Evolutionary conservation across 1,140 invertebrate genomes (phyloP).

Genomic region (Drosophila arizonae): DNA sequence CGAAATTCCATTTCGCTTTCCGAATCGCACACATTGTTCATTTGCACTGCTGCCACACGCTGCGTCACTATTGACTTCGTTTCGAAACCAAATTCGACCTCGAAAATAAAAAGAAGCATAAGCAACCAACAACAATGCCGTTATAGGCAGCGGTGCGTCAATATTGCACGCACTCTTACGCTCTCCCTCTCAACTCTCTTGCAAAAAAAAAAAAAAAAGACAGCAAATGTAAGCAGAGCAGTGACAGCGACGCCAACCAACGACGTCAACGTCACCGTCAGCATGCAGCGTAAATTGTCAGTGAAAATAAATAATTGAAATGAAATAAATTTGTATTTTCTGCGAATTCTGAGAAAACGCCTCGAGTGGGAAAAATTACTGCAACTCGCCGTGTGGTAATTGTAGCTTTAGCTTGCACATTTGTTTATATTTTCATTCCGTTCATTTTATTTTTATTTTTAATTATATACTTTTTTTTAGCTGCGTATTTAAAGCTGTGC

Average conservation of each 20-base stretch:
- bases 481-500: slow-evolving; percentile 4
- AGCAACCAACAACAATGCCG: slow-evolving; percentile 12
- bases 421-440: slow-evolving; percentile 3
- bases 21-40: slow-evolving; percentile 6
- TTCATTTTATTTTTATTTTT: background rate
- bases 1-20: background rate
- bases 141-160: background rate
- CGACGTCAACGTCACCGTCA: slow-evolving; percentile 6
- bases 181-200: background rate
- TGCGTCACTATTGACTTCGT: background rate
- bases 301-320: slow-evolving; percentile 22
- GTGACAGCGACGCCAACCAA: background rate
- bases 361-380: slow-evolving; percentile 5
- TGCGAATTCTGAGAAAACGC: slow-evolving; percentile 10
- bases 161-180: slow-evolving; percentile 17
- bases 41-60: background rate
- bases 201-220: background rate
- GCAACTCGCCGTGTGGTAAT: slow-evolving; percentile 2
- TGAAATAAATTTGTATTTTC: slow-evolving; percentile 16
- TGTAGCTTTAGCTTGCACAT: background rate
- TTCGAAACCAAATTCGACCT: slow-evolving; percentile 24
- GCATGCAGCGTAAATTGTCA: slow-evolving; percentile 6
- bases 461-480: background rate
- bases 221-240: background rate
- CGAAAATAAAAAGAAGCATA: slow-evolving; percentile 7